phyloP scores from a whole-genome alignment of 1,140 invertebrate genomes.

The Pogonomyrmex barbatus region DNA sequence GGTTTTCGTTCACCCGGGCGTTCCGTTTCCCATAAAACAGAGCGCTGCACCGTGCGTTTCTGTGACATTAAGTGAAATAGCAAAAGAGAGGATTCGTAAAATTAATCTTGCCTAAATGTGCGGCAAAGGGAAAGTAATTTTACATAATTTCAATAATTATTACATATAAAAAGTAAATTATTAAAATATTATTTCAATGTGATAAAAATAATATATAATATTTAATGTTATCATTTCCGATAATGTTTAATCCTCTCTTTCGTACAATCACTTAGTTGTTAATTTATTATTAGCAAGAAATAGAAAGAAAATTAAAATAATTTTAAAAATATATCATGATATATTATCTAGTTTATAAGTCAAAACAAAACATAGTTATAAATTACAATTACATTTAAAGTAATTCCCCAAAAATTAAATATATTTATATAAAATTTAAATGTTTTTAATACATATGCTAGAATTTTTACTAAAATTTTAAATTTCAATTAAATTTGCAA shows the following conservation, averaged over 20 bases:
- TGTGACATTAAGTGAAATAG: slow-evolving; percentile 51
- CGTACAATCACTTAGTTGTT: neutral
- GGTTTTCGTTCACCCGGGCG: slow-evolving; percentile 44
- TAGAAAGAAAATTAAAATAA: neutral
- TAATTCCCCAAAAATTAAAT: neutral
- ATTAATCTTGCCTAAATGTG: slow-evolving; percentile 41
- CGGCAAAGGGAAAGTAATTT: neutral
- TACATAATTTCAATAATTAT: slow-evolving; percentile 9
- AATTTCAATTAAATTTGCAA: slow-evolving; percentile 22
- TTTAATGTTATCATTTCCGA: neutral
- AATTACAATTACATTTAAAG: neutral
- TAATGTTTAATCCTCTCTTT: neutral
- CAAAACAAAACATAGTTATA: neutral
- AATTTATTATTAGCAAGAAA: neutral
- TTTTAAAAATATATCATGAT: neutral
- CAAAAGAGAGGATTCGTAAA: slow-evolving; percentile 46
- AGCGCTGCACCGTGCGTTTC: slow-evolving; percentile 49
- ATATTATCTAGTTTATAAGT: neutral
- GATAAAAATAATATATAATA: too few relatives aligned
- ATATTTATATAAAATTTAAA: neutral
- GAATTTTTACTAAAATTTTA: neutral
- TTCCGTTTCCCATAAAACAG: slow-evolving; percentile 65
- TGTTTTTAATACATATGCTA: neutral
- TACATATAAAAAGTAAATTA: neutral
- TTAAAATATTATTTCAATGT: slow-evolving; percentile 8